Conservation (phyloP, 2,797 vertebrate genomes). For the Enteromius argenteus region DNA sequence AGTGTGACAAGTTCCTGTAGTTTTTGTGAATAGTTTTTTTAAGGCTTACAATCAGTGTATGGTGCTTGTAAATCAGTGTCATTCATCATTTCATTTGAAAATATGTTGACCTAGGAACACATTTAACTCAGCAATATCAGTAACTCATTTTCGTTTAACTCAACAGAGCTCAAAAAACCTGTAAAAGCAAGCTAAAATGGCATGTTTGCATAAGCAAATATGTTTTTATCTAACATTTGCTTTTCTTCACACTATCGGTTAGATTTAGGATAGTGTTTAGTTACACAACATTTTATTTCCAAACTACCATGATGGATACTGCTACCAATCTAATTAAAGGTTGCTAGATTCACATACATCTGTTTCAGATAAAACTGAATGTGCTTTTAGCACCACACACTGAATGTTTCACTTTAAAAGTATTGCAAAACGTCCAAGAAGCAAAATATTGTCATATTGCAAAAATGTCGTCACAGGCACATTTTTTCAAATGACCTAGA, state of each 20-base stretch:
- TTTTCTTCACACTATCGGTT: background rate
- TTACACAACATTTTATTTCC: background rate
- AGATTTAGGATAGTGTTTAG: background rate
- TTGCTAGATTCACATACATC: background rate
- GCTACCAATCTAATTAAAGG: background rate
- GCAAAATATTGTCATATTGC: background rate
- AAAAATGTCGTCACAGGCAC: background rate
- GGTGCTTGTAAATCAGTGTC: too few species aligned
- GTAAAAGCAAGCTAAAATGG: background rate
- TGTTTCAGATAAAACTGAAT: background rate
- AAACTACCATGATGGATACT: background rate
- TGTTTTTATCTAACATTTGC: background rate
- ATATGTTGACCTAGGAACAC: too few species aligned
- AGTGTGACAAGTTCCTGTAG: too few species aligned
- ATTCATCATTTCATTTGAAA: too few species aligned
- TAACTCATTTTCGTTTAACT: too few species aligned
- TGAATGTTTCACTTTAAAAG: background rate
- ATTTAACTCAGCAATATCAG: too few species aligned
- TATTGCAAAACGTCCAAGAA: background rate
- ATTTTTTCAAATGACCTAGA: background rate
- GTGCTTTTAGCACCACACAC: background rate
- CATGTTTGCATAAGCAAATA: background rate
- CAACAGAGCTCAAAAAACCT: background rate
- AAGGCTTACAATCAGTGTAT: too few species aligned
- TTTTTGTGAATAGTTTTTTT: too few species aligned